These are phyloP conservation scores for Carassius carassius DNA, from an alignment of 2,113 vertebrate species.

Conservation along the genomic window DNA sequence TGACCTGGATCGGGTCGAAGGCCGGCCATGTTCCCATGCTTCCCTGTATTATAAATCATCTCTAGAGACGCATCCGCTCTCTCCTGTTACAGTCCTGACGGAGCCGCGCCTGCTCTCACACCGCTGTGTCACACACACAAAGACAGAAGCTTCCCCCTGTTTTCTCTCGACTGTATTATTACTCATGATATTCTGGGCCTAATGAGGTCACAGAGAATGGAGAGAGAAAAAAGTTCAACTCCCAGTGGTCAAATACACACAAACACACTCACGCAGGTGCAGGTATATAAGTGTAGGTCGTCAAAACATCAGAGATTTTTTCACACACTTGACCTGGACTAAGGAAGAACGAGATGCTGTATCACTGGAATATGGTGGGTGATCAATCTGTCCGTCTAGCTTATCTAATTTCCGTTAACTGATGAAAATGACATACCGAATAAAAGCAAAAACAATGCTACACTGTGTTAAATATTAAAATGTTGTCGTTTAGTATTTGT, in stretches of 20 bases:
- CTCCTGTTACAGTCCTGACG: conserved; percentile 7
- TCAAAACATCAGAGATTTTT: conserved; percentile 16
- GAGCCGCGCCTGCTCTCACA: conserved; percentile 8
- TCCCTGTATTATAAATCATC: conserved; percentile 18
- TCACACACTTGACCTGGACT: conserved; percentile 3
- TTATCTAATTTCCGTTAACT: not conserved
- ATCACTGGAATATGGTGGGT: conserved; percentile 42
- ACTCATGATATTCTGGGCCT: conserved; percentile 6
- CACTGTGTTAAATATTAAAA: no score
- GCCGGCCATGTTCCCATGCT: conserved; percentile 4
- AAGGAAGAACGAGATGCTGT: conserved; percentile 21
- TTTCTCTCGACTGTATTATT: not conserved
- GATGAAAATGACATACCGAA: not conserved
- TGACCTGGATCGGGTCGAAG: not conserved
- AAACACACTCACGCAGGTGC: not conserved
- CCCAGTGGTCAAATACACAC: not conserved
- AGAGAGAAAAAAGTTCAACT: not conserved
- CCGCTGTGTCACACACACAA: conserved; percentile 25
- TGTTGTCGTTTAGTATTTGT: no score
- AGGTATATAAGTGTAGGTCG: conserved; percentile 16
- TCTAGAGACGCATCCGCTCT: conserved; percentile 3
- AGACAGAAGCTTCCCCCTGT: not conserved
- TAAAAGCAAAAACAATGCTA: no score
- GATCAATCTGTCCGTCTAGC: not conserved
- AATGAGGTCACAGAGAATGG: conserved; percentile 36